A percentile compares a stretch with the other conserved stretches of the same genome.
Evolutionary conservation across 2,797 vertebrate genomes (phyloP).

Genomic region (Sebastes minor): DNA sequence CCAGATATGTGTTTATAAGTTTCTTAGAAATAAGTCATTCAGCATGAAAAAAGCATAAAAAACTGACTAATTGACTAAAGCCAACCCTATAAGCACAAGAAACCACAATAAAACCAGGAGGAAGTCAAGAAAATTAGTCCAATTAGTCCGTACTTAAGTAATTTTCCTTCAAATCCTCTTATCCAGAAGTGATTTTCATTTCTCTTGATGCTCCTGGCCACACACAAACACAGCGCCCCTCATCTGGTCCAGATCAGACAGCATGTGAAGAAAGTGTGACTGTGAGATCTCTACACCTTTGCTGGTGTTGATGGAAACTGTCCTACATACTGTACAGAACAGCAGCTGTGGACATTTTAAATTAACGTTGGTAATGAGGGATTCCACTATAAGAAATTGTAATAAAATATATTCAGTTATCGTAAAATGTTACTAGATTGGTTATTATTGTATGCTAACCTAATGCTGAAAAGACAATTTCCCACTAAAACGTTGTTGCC

Average conservation of each 20-base stretch:
- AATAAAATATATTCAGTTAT: background rate
- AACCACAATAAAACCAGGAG: background rate
- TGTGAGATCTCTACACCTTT: background rate
- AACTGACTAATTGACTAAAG: too few species aligned
- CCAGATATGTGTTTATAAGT: too few species aligned
- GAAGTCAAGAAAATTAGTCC: background rate
- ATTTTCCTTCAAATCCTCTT: background rate
- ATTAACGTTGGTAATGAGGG: background rate
- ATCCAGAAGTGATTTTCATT: background rate
- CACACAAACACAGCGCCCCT: background rate
- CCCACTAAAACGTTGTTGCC: background rate
- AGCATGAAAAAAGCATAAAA: too few species aligned
- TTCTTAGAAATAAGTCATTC: too few species aligned
- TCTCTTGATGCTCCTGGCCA: background rate
- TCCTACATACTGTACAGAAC: background rate
- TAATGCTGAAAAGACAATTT: background rate
- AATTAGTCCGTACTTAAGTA: background rate
- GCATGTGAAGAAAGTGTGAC: background rate
- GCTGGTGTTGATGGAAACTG: background rate
- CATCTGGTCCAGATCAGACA: background rate
- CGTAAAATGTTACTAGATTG: background rate
- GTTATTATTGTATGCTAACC: background rate
- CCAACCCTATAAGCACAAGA: background rate
- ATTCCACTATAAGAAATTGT: background rate
- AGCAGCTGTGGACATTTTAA: background rate